A percentile compares a stretch with the other conserved stretches of the same genome.
Evolutionary conservation across 2,113 vertebrate species (phyloP).

Genomic region (Labeo catla): DNA sequence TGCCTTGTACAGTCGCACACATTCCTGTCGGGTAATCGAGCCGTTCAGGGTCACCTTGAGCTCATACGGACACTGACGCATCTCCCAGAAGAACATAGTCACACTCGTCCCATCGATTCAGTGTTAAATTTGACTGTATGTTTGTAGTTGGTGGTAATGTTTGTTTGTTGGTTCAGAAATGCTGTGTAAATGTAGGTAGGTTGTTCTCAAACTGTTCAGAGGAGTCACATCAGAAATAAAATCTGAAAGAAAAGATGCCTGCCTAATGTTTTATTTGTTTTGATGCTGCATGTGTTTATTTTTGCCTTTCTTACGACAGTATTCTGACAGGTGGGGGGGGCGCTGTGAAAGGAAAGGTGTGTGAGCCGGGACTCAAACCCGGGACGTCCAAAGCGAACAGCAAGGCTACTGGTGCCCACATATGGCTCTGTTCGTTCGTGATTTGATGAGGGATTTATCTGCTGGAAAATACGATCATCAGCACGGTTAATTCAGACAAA

Average conservation of each 20-base stretch:
- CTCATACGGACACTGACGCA: background rate
- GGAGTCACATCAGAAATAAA: no score
- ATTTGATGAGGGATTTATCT: background rate
- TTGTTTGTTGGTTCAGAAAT: background rate
- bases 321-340: no score
- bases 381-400: no score
- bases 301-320: no score
- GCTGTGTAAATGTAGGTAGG: background rate
- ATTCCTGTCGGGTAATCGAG: slow-evolving; percentile 61
- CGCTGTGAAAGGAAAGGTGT: no score
- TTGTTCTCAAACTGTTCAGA: no score
- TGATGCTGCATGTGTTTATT: background rate
- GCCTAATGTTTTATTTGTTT: background rate
- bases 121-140: background rate
- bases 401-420: no score
- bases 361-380: no score
- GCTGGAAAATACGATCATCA: background rate
- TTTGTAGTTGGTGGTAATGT: background rate
- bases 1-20: slow-evolving; percentile 43
- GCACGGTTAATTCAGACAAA: background rate
- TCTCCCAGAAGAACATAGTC: background rate
- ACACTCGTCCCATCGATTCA: no score
- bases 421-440: background rate
- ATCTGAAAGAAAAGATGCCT: background rate
- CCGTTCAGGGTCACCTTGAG: slow-evolving; percentile 65